phyloP scores from a whole-genome alignment of 2,113 vertebrate species.

The Emydura subglobosa region DNA sequence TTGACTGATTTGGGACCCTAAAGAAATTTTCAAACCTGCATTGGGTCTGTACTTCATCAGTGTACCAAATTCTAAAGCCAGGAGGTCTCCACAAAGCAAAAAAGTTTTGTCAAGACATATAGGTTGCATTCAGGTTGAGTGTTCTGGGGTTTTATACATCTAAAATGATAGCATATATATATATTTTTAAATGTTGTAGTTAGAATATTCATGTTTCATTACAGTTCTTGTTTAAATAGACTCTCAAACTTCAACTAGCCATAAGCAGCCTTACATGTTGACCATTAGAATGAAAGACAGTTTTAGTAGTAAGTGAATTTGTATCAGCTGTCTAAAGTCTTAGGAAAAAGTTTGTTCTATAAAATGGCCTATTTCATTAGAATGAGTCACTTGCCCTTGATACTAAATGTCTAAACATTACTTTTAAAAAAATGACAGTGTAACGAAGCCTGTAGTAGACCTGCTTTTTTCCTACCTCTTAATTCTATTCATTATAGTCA shows the following conservation, averaged over 20 bases:
- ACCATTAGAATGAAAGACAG: slow-evolving; percentile 39
- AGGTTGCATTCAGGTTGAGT: too few species aligned
- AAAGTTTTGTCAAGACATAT: too few species aligned
- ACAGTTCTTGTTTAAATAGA: too few species aligned
- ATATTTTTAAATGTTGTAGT: too few species aligned
- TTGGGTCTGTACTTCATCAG: too few species aligned
- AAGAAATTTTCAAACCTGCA: too few species aligned
- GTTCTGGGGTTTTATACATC: too few species aligned
- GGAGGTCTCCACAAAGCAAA: too few species aligned
- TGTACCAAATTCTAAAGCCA: too few species aligned
- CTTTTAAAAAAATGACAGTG: slow-evolving; percentile 36
- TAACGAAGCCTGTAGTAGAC: slow-evolving; percentile 22
- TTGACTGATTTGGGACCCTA: too few species aligned
- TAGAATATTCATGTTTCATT: too few species aligned
- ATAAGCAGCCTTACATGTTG: slow-evolving; percentile 12
- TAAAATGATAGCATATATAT: too few species aligned
- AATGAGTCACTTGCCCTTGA: slow-evolving; percentile 49
- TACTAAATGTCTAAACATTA: slow-evolving; percentile 43
- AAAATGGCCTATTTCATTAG: slow-evolving; percentile 33
- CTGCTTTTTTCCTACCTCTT: neutral
- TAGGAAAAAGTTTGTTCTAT: neutral
- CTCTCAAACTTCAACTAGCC: neutral
- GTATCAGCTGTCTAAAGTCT: slow-evolving; percentile 49
- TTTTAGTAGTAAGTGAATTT: slow-evolving; percentile 41
- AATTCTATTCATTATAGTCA: slow-evolving; percentile 18